Percentiles rank a stretch among this genome's conserved stretches.
Conservation (phyloP, 2,888 invertebrate species). For the Drosophila tanythrix region DNA sequence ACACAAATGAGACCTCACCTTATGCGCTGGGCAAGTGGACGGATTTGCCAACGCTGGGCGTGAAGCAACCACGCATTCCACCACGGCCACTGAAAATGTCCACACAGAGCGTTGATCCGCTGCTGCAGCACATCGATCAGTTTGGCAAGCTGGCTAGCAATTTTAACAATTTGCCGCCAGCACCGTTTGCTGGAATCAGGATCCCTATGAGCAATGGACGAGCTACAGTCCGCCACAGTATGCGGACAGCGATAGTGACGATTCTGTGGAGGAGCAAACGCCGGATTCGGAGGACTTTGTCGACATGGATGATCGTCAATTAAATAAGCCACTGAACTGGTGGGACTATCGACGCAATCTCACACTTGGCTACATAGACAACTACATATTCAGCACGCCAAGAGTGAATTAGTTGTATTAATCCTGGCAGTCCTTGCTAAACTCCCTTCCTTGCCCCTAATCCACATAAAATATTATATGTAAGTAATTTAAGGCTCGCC, state of each 20-base stretch:
- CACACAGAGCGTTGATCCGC: conserved; percentile 70
- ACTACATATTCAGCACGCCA: conserved; percentile 79
- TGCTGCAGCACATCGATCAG: conserved; percentile 81
- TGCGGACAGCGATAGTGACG: conserved; percentile 45
- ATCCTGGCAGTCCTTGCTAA: conserved; percentile 8
- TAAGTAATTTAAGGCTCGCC: neutral
- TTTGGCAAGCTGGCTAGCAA: conserved; percentile 83
- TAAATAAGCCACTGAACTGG: conserved; percentile 58
- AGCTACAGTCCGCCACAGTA: conserved; percentile 72
- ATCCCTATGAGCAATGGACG: conserved; percentile 81
- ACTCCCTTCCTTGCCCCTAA: conserved; percentile 66
- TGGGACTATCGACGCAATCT: conserved; percentile 79
- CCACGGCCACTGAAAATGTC: conserved; percentile 39
- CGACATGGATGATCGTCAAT: conserved; percentile 28
- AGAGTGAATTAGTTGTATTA: conserved; percentile 47
- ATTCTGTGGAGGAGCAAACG: conserved; percentile 73
- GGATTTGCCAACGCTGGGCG: conserved; percentile 81
- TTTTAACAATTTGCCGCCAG: conserved; percentile 81
- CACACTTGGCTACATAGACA: conserved; percentile 80
- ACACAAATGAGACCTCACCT: conserved; percentile 86
- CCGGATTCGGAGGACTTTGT: conserved; percentile 43
- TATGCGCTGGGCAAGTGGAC: conserved; percentile 87
- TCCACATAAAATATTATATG: neutral
- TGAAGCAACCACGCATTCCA: conserved; percentile 51
- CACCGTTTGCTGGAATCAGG: conserved; percentile 61